These are phyloP conservation scores for Pherbina coryleti DNA, from an alignment of 2,888 invertebrate genomes.

Conservation along the genomic window DNA sequence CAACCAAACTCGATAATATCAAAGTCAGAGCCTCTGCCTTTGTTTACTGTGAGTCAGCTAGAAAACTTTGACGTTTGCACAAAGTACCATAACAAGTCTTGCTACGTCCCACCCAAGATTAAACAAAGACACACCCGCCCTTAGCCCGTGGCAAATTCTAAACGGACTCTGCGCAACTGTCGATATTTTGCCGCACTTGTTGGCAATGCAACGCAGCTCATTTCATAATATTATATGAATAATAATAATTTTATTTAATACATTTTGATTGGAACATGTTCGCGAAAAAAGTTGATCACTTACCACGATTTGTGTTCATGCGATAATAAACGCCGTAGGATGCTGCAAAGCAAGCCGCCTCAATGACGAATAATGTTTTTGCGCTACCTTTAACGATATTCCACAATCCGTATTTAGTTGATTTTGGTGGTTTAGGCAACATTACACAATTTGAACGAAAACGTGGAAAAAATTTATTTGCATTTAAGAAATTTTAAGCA, in stretches of 20 bases:
- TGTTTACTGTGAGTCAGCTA: constrained; percentile 1
- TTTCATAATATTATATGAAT: not conserved
- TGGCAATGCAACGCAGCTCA: not conserved
- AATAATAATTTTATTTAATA: not conserved
- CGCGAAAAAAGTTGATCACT: constrained; percentile 50
- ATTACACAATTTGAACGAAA: constrained; percentile 66
- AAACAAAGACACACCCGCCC: not conserved
- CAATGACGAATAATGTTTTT: constrained; percentile 73
- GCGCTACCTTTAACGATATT: constrained; percentile 72
- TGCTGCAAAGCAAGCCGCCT: constrained; percentile 73
- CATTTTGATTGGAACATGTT: not conserved
- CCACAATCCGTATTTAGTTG: constrained; percentile 73
- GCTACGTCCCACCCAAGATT: not conserved
- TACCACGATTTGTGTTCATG: constrained; percentile 80
- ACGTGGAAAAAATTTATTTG: too few species aligned
- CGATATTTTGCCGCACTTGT: not conserved
- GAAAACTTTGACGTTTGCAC: not conserved
- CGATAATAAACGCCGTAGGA: constrained; percentile 77
- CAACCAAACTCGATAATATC: not conserved
- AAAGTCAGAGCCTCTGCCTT: not conserved
- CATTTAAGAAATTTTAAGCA: too few species aligned
- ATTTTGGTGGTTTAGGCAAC: constrained; percentile 77
- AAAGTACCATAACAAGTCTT: too few species aligned
- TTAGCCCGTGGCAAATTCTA: not conserved
- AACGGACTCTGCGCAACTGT: not conserved